These are phyloP conservation scores for Littorina saxatilis DNA, from an alignment of 1,140 invertebrate genomes.

Conservation along the genomic window DNA sequence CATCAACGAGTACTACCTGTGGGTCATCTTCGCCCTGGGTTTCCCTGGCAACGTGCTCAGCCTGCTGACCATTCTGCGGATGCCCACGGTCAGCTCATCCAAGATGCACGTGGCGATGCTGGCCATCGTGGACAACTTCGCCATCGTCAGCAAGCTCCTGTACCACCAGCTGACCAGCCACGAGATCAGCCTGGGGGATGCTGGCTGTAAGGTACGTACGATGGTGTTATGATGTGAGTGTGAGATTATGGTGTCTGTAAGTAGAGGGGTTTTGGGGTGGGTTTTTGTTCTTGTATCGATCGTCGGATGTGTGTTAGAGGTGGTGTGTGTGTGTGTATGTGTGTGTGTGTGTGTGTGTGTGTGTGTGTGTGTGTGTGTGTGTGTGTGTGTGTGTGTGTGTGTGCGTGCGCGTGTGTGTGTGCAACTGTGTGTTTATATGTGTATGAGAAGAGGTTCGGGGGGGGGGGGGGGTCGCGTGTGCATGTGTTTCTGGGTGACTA, in stretches of 20 bases:
- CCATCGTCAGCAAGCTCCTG: constrained; percentile 52
- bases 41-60: constrained; percentile 62
- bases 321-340: neutral
- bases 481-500: no score
- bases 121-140: constrained; percentile 51
- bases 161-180: constrained; percentile 52
- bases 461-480: no score
- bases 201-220: constrained; percentile 50
- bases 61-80: constrained; percentile 57
- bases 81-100: constrained; percentile 61
- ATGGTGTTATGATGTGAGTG: neutral
- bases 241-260: neutral
- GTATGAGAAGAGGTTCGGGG: no score
- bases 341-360: constrained; percentile 15
- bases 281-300: neutral
- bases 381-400: constrained; percentile 6
- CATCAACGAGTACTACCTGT: constrained; percentile 63
- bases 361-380: constrained; percentile 4
- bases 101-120: constrained; percentile 56
- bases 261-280: neutral
- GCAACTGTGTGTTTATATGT: no score
- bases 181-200: constrained; percentile 48
- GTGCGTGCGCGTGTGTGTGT: neutral
- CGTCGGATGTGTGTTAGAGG: neutral
- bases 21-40: constrained; percentile 59